These are phyloP conservation scores for Drosophila putrida DNA, from an alignment of 2,888 invertebrate genomes.

Conservation along the genomic window DNA sequence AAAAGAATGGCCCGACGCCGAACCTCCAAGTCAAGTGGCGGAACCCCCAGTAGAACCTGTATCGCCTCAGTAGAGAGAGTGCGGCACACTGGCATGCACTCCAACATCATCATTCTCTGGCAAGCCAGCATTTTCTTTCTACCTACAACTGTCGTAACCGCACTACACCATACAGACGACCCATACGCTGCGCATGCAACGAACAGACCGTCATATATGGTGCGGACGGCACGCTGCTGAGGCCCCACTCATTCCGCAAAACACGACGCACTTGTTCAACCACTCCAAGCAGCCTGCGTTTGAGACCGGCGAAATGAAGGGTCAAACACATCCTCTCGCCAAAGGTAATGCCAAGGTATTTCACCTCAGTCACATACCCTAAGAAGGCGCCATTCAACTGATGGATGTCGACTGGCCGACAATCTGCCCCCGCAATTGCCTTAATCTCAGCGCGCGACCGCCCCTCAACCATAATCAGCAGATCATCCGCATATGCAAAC, in stretches of 20 bases:
- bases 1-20: constrained; percentile 2
- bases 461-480: constrained; percentile 11
- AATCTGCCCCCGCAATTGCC: constrained; percentile 10
- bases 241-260: constrained; percentile 26
- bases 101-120: constrained; percentile 12
- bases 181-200: constrained; percentile 32
- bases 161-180: constrained; percentile 20
- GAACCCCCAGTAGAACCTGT: constrained; percentile 12
- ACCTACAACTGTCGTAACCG: constrained; percentile 2
- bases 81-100: constrained; percentile 18
- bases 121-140: constrained; percentile 17
- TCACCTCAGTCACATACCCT: constrained; percentile 14
- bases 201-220: constrained; percentile 13
- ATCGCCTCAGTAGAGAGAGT: constrained; percentile 30
- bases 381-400: constrained; percentile 5
- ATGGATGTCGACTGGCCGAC: not conserved
- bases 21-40: constrained; percentile 15
- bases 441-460: not conserved
- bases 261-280: constrained; percentile 23
- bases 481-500: constrained; percentile 22
- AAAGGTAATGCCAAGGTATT: constrained; percentile 14
- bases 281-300: constrained; percentile 2
- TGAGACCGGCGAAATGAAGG: constrained; percentile 12
- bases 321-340: constrained; percentile 11
- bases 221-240: constrained; percentile 8